Base-by-base conservation (phyloP, 2,797 vertebrate genomes). In the Perodicticus potto region DNA sequence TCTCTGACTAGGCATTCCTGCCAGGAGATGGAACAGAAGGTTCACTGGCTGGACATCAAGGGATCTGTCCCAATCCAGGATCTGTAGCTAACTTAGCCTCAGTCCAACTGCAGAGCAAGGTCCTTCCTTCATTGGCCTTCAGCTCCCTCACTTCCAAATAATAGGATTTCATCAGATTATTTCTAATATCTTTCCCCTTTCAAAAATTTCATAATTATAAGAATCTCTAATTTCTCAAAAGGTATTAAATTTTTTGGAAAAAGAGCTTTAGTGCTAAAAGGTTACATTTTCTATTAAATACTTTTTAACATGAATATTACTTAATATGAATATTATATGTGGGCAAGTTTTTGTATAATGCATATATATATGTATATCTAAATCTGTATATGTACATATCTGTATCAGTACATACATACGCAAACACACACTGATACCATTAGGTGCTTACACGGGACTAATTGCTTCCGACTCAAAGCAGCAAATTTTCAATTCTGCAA, bases 401-500 rank as follows among this genome's bases (percentile, higher is more conserved):
- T 87, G 27, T 84, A 81, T 63, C 70, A 59, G 29, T 37, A 85
- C 55, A 70, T 74, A 89, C 25, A 61, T n/a, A 70, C 10, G 70
- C 23, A 76, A 55, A 95, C 32, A 86, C 13, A 89, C 73, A 80
- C 70, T 91, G 55, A 37, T 49, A 82, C 25, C 5, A 93, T 82
- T 95, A 97, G 90, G 92, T 70, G 40, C 53, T 45, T 53, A 69
- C 70, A 95, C 23, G 40, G 74, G 81, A 90, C 97, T 95, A 94
- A 97, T 95, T 95, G 93, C 91, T 93, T 87, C 72, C 85, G 53
- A 93, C 37, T 85, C 86, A 3, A 25, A 96, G 43, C 0, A 65
- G 92, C 90, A 95, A 97, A 89, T 77, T 96, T n/a, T 96, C 70
- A 16, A 11, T 97, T 82, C 91, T 2, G 97, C 98, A 97, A 97